Percentiles rank a stretch among this genome's conserved stretches.
Evolutionary conservation across 2,888 invertebrate genomes (phyloP).

Genomic region (Rhaphigaster nebulosa): DNA sequence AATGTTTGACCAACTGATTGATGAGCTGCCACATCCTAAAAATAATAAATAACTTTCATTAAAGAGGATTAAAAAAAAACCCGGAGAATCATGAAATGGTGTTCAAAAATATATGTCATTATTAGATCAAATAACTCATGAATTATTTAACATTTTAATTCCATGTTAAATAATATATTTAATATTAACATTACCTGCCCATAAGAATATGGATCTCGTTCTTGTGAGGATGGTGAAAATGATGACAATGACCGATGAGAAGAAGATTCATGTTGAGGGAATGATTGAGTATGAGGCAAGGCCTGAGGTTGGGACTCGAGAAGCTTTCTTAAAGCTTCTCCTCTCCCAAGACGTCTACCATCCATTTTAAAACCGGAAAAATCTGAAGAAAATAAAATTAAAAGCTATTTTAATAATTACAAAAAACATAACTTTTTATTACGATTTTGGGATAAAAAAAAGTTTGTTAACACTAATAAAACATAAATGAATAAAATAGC

Average conservation of each 20-base stretch:
- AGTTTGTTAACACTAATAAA: not conserved
- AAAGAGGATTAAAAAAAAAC: not conserved
- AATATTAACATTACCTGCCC: not conserved
- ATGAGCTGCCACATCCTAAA: not conserved
- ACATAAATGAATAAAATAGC: not conserved
- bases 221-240: not conserved
- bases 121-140: not conserved
- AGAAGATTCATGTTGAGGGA: not conserved
- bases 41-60: not conserved
- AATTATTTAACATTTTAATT: not conserved
- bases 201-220: not conserved
- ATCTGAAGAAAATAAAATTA: not conserved
- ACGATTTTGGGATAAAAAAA: too few species aligned
- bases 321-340: slow-evolving; percentile 52
- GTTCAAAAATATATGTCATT: not conserved
- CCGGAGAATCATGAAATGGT: not conserved
- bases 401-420: too few species aligned
- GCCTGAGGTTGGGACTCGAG: slow-evolving; percentile 37
- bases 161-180: too few species aligned
- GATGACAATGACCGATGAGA: not conserved
- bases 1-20: not conserved
- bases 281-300: not conserved
- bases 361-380: not conserved
- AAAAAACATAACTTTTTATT: too few species aligned
- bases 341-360: slow-evolving; percentile 52